Conservation (phyloP, 2,113 vertebrate species). For the Platysternon megacephalum region DNA sequence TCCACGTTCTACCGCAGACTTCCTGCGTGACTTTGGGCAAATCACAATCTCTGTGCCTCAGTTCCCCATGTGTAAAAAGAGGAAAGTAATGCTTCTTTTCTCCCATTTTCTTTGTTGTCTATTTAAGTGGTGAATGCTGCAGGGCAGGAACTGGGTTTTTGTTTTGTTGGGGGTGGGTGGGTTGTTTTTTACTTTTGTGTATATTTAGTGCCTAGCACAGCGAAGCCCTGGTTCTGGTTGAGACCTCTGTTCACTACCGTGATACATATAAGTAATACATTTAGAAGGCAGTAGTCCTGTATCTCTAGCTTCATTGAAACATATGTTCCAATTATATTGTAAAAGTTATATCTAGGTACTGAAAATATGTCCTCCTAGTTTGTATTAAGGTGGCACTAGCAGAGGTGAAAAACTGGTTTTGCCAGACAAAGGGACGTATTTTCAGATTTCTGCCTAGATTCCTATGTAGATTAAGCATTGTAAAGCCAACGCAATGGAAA, state of each 20-base stretch:
- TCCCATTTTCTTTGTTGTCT: not conserved
- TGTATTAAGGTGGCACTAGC: not conserved
- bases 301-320: not conserved
- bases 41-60: not conserved
- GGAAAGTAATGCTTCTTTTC: not conserved
- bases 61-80: not conserved
- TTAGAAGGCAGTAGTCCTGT: not conserved
- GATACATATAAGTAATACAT: not conserved
- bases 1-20: not conserved
- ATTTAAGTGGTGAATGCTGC: not conserved
- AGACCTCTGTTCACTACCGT: not conserved
- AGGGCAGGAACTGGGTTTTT: too few relatives aligned
- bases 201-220: not conserved
- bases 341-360: not conserved
- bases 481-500: not conserved
- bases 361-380: not conserved
- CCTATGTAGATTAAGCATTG: not conserved
- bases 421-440: not conserved
- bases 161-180: too few relatives aligned
- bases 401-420: not conserved
- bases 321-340: not conserved
- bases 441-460: not conserved
- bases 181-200: too few relatives aligned
- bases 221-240: not conserved
- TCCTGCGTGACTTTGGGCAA: not conserved